Conservation (phyloP, 2,797 vertebrate species). For the Craterocephalus amniculus region DNA sequence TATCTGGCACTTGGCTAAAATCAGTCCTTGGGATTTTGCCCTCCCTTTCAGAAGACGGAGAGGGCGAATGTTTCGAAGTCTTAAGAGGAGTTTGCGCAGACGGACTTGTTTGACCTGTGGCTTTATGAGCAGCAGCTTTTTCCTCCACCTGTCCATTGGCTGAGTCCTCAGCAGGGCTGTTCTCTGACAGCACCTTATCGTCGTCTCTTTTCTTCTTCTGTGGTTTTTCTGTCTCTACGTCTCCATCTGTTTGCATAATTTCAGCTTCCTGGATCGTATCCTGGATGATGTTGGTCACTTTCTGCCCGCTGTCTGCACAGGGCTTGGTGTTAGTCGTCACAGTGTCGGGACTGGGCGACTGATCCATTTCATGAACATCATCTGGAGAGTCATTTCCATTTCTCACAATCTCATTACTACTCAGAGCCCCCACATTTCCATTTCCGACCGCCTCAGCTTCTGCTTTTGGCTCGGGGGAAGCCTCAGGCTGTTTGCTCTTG, state of each 20-base stretch:
- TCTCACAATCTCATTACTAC: slow-evolving; percentile 45
- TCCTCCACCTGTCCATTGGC: slow-evolving; percentile 47
- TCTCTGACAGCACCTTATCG: slow-evolving; percentile 36
- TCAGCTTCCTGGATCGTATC: slow-evolving; percentile 50
- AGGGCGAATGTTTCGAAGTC: slow-evolving; percentile 68
- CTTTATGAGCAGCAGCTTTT: slow-evolving; percentile 39
- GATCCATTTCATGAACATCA: slow-evolving; percentile 72
- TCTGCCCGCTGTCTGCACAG: slow-evolving; percentile 33
- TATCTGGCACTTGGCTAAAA: slow-evolving; percentile 58
- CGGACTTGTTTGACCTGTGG: slow-evolving; percentile 47
- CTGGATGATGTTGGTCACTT: slow-evolving; percentile 27
- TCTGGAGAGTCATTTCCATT: slow-evolving; percentile 64
- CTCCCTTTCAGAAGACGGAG: slow-evolving; percentile 62
- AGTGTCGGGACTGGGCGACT: slow-evolving; percentile 51
- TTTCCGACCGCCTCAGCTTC: slow-evolving; percentile 52
- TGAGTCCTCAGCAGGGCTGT: slow-evolving; percentile 37
- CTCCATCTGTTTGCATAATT: slow-evolving; percentile 58
- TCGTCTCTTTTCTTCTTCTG: slow-evolving; percentile 75
- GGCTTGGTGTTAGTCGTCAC: slow-evolving; percentile 42
- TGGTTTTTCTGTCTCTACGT: slow-evolving; percentile 61
- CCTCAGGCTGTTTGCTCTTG: slow-evolving; percentile 55
- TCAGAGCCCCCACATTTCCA: slow-evolving; percentile 48
- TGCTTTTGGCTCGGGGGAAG: slow-evolving; percentile 48
- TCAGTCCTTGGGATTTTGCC: slow-evolving; percentile 82
- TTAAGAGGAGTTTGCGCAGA: slow-evolving; percentile 60